These are phyloP conservation scores for Hedychridium roseum DNA, from an alignment of 2,888 invertebrate species.

Conservation along the genomic window DNA sequence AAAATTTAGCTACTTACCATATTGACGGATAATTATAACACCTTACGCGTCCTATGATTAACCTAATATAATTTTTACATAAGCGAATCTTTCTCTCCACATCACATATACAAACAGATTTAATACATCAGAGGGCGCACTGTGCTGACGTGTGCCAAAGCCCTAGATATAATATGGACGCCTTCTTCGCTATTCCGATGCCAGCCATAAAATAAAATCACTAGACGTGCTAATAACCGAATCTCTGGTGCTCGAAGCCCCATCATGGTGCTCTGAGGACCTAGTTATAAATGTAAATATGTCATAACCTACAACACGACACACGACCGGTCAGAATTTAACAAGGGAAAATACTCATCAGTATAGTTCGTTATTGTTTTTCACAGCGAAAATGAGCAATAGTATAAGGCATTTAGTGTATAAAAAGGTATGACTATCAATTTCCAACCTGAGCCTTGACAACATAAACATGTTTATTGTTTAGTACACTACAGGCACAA, in stretches of 20 bases:
- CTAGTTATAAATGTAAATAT: no score
- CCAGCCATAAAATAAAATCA: no score
- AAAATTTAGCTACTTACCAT: constrained; percentile 27
- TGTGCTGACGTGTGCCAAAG: constrained; percentile 47
- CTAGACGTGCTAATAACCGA: no score
- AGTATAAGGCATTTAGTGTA: constrained; percentile 26
- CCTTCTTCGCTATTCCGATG: no score
- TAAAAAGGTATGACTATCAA: constrained; percentile 30
- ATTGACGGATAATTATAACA: constrained; percentile 22
- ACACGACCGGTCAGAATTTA: no score
- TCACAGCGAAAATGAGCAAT: no score
- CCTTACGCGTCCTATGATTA: constrained; percentile 20
- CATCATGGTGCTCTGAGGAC: no score
- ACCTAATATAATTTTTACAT: constrained; percentile 28
- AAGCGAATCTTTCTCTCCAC: constrained; percentile 30
- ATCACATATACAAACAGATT: constrained; percentile 40
- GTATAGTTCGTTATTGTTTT: no score
- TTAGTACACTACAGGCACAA: neutral
- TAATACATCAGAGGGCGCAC: constrained; percentile 32
- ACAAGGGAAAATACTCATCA: no score
- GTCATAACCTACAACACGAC: no score
- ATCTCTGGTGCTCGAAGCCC: no score
- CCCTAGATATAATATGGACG: no score
- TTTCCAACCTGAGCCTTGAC: neutral
- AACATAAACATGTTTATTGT: neutral